These are phyloP conservation scores for Allacma fusca DNA, from an alignment of 2,888 invertebrate genomes.

Conservation along the genomic window DNA sequence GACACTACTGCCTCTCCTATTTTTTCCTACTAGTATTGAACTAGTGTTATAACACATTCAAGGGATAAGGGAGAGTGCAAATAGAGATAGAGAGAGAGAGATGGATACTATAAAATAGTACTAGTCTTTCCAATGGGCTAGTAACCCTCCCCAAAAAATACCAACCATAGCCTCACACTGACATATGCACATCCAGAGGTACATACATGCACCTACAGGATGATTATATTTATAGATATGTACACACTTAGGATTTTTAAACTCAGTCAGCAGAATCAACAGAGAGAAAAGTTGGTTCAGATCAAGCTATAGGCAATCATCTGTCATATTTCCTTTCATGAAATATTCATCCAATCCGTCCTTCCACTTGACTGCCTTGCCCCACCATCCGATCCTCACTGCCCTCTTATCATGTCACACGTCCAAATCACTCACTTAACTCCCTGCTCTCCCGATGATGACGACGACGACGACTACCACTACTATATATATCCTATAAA, in stretches of 20 bases:
- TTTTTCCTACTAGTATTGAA: no score
- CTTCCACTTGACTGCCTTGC: slow-evolving; percentile 1
- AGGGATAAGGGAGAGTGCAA: no score
- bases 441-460: not conserved
- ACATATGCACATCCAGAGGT: not conserved
- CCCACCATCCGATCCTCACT: not conserved
- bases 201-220: not conserved
- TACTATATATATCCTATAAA: no score
- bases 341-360: slow-evolving; percentile 44
- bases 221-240: not conserved
- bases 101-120: no score
- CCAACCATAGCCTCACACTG: no score
- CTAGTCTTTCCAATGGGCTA: no score
- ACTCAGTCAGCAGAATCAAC: not conserved
- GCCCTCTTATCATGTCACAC: slow-evolving; percentile 6
- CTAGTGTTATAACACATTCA: no score
- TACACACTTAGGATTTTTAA: not conserved
- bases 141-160: no score
- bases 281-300: slow-evolving; percentile 25
- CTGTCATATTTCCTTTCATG: slow-evolving; percentile 48
- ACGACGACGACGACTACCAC: no score
- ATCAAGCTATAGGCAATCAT: slow-evolving; percentile 39
- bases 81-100: no score
- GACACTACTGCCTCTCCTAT: no score
- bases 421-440: slow-evolving; percentile 3